Conservation (phyloP, 2,113 vertebrate genomes). For the Tachysurus vachellii region DNA sequence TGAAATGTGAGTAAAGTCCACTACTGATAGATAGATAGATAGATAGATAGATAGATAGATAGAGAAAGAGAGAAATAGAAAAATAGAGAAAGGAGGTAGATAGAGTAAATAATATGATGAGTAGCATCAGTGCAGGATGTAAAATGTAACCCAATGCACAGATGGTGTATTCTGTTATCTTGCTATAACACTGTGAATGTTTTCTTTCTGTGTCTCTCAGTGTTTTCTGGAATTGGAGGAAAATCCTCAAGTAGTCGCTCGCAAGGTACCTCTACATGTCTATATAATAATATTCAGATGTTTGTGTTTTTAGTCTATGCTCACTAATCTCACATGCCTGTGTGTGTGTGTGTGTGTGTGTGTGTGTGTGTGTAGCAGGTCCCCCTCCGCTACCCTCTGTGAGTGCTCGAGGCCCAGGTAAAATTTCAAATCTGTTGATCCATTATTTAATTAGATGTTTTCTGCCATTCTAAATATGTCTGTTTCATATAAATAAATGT, state of each 20-base stretch:
- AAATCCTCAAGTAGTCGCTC: slow-evolving; percentile 34
- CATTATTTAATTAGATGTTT: neutral
- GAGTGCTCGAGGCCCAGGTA: slow-evolving; percentile 56
- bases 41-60: neutral
- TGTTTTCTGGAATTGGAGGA: slow-evolving; percentile 49
- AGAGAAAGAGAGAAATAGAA: too few species aligned
- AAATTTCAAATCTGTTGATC: neutral
- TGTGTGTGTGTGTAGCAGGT: slow-evolving; percentile 46
- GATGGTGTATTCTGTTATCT: neutral
- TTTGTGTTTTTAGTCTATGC: neutral
- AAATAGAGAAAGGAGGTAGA: too few species aligned
- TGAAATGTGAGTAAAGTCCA: slow-evolving; percentile 66
- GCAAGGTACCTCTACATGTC: slow-evolving; percentile 25
- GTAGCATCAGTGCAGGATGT: neutral
- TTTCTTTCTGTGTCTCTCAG: slow-evolving; percentile 12
- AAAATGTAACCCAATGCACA: neutral
- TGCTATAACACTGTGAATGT: neutral
- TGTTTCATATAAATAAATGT: neutral
- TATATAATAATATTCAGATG: neutral
- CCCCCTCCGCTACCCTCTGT: slow-evolving; percentile 52
- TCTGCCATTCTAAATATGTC: neutral
- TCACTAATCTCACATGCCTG: neutral
- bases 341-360: neutral
- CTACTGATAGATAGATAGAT: neutral
- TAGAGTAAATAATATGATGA: neutral